Percentiles rank a stretch among this genome's conserved stretches.
Evolutionary conservation across 2,113 vertebrate species (phyloP).

Genomic region (Tonatia bakeri): DNA sequence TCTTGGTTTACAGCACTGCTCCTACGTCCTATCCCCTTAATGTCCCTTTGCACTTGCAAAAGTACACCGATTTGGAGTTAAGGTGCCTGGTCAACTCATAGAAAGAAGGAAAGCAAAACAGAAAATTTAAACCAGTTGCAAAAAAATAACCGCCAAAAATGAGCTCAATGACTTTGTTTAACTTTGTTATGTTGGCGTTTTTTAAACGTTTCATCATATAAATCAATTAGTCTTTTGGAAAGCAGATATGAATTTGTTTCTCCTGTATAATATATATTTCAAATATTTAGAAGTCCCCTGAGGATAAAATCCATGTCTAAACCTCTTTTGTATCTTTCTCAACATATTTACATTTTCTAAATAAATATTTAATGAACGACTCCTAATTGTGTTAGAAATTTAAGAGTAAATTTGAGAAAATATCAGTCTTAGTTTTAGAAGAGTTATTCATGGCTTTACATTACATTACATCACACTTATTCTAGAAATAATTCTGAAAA

Average conservation of each 20-base stretch:
- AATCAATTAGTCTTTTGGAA: neutral
- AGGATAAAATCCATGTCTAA: neutral
- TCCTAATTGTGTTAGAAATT: neutral
- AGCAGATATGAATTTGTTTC: neutral
- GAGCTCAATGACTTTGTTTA: neutral
- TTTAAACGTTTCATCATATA: neutral
- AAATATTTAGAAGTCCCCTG: neutral
- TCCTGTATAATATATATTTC: neutral
- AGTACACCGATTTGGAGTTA: neutral
- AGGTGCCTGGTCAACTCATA: neutral
- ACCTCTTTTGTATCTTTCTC: neutral
- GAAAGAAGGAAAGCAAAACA: neutral
- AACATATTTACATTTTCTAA: constrained; percentile 4
- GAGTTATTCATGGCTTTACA: neutral
- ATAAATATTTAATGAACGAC: neutral
- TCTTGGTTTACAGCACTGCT: neutral
- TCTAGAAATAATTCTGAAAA: neutral
- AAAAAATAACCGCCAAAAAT: neutral
- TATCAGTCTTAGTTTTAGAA: neutral
- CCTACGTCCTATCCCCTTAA: neutral
- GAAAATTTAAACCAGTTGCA: neutral
- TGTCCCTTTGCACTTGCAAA: neutral
- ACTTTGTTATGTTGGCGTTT: neutral
- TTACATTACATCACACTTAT: neutral
- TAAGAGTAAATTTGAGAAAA: neutral